phyloP scores from a whole-genome alignment of 2,113 vertebrate genomes.

The Burhinus oedicnemus region DNA sequence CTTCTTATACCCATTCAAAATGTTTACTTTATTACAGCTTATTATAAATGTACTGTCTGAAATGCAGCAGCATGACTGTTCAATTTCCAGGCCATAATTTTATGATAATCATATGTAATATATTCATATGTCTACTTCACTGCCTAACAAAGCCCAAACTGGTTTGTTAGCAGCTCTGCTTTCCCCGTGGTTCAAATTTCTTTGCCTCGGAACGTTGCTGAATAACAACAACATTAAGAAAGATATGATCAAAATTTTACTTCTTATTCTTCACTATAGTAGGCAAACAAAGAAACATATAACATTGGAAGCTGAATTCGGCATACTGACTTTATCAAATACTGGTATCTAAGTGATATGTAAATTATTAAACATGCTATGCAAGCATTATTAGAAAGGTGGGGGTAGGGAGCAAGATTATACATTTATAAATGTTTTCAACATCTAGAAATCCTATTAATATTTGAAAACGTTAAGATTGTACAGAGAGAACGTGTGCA shows the following conservation, averaged over 20 bases:
- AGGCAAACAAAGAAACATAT: not conserved
- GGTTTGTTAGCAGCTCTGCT: constrained; percentile 21
- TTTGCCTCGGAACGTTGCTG: not conserved
- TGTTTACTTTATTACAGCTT: constrained; percentile 76
- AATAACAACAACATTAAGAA: constrained; percentile 4
- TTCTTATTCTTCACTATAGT: not conserved
- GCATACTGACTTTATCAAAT: constrained; percentile 11
- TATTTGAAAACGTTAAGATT: not conserved
- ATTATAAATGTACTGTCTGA: constrained; percentile 77
- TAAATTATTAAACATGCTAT: constrained; percentile 63
- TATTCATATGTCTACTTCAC: constrained; percentile 72
- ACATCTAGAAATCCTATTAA: constrained; percentile 10
- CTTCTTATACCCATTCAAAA: constrained; percentile 73
- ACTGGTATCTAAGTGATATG: constrained; percentile 52
- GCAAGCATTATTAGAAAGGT: constrained; percentile 26
- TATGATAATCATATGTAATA: constrained; percentile 78
- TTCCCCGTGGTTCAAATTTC: constrained; percentile 2
- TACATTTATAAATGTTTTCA: constrained; percentile 29
- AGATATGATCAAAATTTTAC: constrained; percentile 27
- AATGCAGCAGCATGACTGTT: constrained; percentile 76
- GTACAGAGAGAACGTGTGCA: not conserved
- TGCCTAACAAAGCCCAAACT: constrained; percentile 70
- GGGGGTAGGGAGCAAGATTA: constrained; percentile 1
- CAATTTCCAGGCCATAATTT: constrained; percentile 77
- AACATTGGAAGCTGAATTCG: not conserved